These are phyloP conservation scores for Meiosimyza platycephala DNA, from an alignment of 2,888 invertebrate species.

Conservation along the genomic window DNA sequence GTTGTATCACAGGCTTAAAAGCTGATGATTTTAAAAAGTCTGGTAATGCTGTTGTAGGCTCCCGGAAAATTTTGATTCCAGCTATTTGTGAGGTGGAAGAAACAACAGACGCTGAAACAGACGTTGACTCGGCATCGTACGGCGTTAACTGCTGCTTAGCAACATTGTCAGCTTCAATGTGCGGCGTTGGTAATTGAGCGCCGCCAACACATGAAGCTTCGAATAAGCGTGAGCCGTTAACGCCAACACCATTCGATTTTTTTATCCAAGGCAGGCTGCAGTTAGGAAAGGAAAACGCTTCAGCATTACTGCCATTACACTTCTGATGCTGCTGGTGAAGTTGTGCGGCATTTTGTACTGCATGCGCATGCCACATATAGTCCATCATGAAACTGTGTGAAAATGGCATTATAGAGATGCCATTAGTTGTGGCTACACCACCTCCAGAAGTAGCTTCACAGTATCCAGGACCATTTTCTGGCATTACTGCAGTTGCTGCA, in stretches of 20 bases:
- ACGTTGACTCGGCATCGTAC: neutral
- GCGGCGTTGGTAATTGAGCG: neutral
- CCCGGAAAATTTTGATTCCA: neutral
- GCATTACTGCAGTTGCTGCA: constrained; percentile 42
- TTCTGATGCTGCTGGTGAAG: constrained; percentile 46
- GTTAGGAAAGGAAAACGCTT: constrained; percentile 73
- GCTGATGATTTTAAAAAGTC: constrained; percentile 54
- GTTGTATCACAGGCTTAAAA: constrained; percentile 55
- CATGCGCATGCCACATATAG: constrained; percentile 81
- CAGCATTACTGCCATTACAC: constrained; percentile 28
- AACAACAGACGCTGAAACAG: neutral
- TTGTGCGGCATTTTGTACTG: constrained; percentile 50
- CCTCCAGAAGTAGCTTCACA: constrained; percentile 51
- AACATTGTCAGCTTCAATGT: neutral
- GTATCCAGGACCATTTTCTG: constrained; percentile 36
- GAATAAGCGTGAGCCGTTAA: constrained; percentile 53
- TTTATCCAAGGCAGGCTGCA: constrained; percentile 77
- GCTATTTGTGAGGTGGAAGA: neutral
- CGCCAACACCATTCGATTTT: constrained; percentile 49
- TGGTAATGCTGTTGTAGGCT: constrained; percentile 50
- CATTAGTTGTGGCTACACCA: constrained; percentile 32
- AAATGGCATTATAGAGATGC: constrained; percentile 68
- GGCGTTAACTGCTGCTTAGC: constrained; percentile 10
- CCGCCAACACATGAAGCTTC: constrained; percentile 25
- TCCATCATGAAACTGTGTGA: constrained; percentile 80